Conservation (phyloP, 2,797 vertebrate species). For the Pteropus rufus region DNA sequence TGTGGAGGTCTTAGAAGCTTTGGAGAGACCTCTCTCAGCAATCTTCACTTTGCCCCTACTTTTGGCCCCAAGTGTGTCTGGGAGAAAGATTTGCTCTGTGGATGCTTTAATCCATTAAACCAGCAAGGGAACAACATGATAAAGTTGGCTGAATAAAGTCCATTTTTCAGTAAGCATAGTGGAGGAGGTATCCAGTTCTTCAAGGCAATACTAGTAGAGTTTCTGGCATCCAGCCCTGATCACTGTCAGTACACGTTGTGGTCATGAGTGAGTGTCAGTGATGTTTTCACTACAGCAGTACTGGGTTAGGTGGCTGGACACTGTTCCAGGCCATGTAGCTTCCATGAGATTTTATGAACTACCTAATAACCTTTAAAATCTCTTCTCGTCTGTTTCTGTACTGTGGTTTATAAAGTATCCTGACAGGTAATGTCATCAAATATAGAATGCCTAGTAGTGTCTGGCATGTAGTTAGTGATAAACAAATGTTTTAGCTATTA, state of each 20-base stretch:
- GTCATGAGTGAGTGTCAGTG: not conserved
- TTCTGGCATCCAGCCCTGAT: not conserved
- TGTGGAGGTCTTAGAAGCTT: not conserved
- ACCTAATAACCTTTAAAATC: not conserved
- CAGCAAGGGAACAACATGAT: not conserved
- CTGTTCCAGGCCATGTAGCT: not conserved
- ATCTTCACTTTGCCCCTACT: not conserved
- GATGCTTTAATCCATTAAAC: not conserved
- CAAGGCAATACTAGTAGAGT: not conserved
- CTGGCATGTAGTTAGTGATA: not conserved
- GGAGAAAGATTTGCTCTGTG: not conserved
- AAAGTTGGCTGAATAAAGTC: not conserved
- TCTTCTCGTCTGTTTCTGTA: not conserved
- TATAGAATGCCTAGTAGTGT: not conserved
- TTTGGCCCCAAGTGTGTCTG: not conserved
- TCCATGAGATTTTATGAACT: conserved; percentile 14
- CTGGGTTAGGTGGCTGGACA: not conserved
- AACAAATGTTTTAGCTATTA: not conserved
- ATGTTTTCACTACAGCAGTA: not conserved
- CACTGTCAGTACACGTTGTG: not conserved
- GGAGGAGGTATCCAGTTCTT: not conserved
- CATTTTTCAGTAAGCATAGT: not conserved
- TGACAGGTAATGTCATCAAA: not conserved
- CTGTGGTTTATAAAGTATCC: not conserved
- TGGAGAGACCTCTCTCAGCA: not conserved